Base-by-base conservation (phyloP, 1,140 invertebrate species). In the Linepithema humile region DNA sequence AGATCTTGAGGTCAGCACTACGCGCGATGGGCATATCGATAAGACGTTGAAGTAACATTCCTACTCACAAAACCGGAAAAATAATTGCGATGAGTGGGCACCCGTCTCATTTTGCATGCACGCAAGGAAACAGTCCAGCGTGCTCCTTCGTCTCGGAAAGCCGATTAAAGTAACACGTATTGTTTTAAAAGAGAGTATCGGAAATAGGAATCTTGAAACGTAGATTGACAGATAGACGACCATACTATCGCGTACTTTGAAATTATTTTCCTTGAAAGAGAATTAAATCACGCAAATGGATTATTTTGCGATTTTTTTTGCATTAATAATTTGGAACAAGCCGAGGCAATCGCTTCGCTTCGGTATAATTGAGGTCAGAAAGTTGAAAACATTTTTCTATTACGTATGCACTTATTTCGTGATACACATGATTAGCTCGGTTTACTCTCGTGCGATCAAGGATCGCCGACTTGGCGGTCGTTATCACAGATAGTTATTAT, bases 11-110 rank as follows among this genome's bases (percentile, higher is more conserved):
- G 74, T 67, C 74, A 67, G 43, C 32, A 2, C n/a, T 29, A 57
- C 26, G 45, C 29, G 29, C 74, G 74, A 78, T 78, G 74, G 74
- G 74, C 74, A 60, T 32, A 53, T 67, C 74, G 74, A 78, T 78
- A 78, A 55, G 43, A 53, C 15, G 20, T 38, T 67, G 23, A 77
- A 65, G 67, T 65, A 77, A 67, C 43, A 53, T 78, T 38, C 32
- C 43, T 65, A 20, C 55, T 38, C 60, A 32, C 60, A 45, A 78
- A 67, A 78, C 45, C 60, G 60, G 45, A 78, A 64, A 67, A 78
- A 65, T 78, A 26, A 78, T 78, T 67, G 60, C 74, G 9, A 60
- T 74, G 73, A 57, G 57, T 75, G 73, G 38, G 57, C 43, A 23
- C 38, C 40, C 55, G 10, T 43, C 9, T 3, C 20, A 12, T 77